A percentile compares a stretch with the other conserved stretches of the same genome.
Evolutionary conservation across 53 echinoderm and acorn worm genomes (phyloP).

Genomic region (Echinarachnius parma): DNA sequence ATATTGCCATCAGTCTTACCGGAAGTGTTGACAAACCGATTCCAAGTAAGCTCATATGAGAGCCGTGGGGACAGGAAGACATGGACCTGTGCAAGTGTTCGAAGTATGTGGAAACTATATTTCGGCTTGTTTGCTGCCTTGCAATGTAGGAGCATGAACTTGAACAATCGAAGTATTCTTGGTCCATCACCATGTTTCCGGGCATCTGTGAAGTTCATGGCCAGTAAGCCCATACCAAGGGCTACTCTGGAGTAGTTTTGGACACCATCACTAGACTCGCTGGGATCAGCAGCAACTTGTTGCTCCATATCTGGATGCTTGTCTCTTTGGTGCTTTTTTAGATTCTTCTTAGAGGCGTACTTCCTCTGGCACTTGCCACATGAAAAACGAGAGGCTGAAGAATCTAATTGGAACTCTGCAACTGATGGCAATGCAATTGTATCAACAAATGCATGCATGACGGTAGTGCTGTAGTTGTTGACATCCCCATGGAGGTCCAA

Average conservation of each 20-base stretch:
- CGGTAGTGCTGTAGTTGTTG: neutral
- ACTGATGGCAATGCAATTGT: slow-evolving; percentile 33
- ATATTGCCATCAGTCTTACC: slow-evolving; percentile 40
- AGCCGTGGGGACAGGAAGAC: slow-evolving; percentile 47
- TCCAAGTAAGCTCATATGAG: slow-evolving; percentile 52
- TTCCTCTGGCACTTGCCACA: slow-evolving; percentile 21
- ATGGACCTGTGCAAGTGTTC: slow-evolving; percentile 47
- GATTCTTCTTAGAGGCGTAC: slow-evolving; percentile 20
- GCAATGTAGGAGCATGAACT: slow-evolving; percentile 49
- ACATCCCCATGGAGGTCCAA: slow-evolving; percentile 33
- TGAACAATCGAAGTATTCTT: slow-evolving; percentile 32
- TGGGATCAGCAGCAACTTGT: neutral
- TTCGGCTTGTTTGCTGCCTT: slow-evolving; percentile 52
- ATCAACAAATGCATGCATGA: slow-evolving; percentile 35
- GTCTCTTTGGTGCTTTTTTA: slow-evolving; percentile 6
- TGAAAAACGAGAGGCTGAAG: neutral
- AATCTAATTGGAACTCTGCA: neutral
- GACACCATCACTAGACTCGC: neutral
- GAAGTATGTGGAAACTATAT: slow-evolving; percentile 47
- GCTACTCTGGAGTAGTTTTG: slow-evolving; percentile 39
- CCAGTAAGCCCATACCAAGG: slow-evolving; percentile 28
- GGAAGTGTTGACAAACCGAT: slow-evolving; percentile 51
- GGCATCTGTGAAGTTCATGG: slow-evolving; percentile 44
- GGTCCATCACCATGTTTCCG: slow-evolving; percentile 40
- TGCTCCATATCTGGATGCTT: slow-evolving; percentile 1